Percentiles rank a stretch among this genome's conserved stretches.
Evolutionary conservation across 2,888 invertebrate genomes (phyloP).

Genomic region (Morpho deidamia): DNA sequence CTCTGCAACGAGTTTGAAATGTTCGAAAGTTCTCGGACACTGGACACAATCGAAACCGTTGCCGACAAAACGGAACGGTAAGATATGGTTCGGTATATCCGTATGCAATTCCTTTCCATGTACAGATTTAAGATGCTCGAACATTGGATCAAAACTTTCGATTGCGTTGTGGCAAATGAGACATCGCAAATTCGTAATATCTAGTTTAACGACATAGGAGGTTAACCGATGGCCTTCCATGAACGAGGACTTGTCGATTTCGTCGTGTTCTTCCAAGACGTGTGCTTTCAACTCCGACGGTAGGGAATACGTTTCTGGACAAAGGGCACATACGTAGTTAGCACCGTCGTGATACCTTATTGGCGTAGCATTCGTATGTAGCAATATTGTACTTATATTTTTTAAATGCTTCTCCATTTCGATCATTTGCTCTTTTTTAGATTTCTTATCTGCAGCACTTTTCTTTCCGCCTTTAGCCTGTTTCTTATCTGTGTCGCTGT

Average conservation of each 20-base stretch:
- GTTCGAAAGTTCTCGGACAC: constrained; percentile 27
- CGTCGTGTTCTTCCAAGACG: constrained; percentile 18
- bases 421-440: constrained; percentile 14
- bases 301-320: constrained; percentile 15
- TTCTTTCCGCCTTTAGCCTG: constrained; percentile 6
- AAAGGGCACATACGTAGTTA: constrained; percentile 15
- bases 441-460: constrained; percentile 10
- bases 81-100: constrained; percentile 36
- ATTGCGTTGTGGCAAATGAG: constrained; percentile 20
- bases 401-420: constrained; percentile 35
- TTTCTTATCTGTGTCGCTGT: constrained; percentile 1
- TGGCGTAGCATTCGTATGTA: constrained; percentile 47
- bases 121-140: constrained; percentile 20
- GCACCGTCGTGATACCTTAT: constrained; percentile 28
- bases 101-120: constrained; percentile 31
- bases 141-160: constrained; percentile 21
- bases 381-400: constrained; percentile 40
- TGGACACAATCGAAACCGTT: constrained; percentile 30
- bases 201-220: constrained; percentile 41
- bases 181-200: constrained; percentile 36
- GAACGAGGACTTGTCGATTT: constrained; percentile 27
- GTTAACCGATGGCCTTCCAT: constrained; percentile 40
- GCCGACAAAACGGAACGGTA: constrained; percentile 41
- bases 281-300: constrained; percentile 17
- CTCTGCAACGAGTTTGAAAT: constrained; percentile 29